Base-by-base conservation (phyloP, 2,113 vertebrate genomes). In the Acanthisitta chloris region DNA sequence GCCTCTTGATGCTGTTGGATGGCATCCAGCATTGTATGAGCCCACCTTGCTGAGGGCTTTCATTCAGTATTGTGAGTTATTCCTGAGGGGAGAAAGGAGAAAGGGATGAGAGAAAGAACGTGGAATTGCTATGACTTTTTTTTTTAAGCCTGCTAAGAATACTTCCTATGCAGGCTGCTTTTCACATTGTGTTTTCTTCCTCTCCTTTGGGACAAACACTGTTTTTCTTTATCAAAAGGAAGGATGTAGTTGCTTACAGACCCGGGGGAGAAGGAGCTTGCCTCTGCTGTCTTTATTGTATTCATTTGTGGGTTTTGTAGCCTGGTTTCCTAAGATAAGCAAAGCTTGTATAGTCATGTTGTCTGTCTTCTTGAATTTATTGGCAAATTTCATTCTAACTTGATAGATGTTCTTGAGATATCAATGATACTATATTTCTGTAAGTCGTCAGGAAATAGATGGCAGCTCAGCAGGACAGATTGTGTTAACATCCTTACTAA, bases 281-380 rank as follows among this genome's bases (percentile, higher is more conserved):
- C 64, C 25, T 94, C 67, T 86, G 59, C 51, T 58, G 21, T 62
- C 55, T 88, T 83, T 90, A 46, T 92, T 85, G 26, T 62, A 61
- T 83, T 94, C 43, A 17, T 90, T 88, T 74, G n/a, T 74, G 51
- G 42, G 9, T 10, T 95, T 94, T 4, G 5, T 86, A 82, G 64
- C 51, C 92, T 96, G 91, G 21, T 81, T 94, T 94, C 82, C 93
- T 78, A 66, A 95, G 91, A 95, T 83, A 97, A 96, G 92, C 33
- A 86, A 70, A 83, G 38, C 21, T 67, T 74, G 71, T 78, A 54
- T 6, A 58, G 38, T 69, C 46, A 28, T 55, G 59, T 73, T 2
- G 1, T 92, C 62, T 88, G 28, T 77, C 76, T 61, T 76, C 67
- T 77, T 58, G 28, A 77, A 34, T 88, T 66, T 83, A 67, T 78